These are phyloP conservation scores for Pseudocheirus occidentalis DNA, from an alignment of 2,797 vertebrate genomes.

Conservation along the genomic window DNA sequence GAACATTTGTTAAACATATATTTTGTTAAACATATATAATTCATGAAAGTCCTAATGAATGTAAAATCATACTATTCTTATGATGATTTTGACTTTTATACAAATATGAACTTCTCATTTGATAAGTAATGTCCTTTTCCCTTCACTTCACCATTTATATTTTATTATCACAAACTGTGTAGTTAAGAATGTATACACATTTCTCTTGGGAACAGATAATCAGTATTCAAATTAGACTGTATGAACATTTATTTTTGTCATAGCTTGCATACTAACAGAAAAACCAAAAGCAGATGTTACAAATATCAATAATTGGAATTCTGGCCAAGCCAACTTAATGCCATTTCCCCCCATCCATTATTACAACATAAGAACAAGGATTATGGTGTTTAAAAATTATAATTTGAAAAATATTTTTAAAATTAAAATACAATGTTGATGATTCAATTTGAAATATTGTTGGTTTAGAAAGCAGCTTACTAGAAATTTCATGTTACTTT, in stretches of 20 bases:
- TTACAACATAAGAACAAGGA: slow-evolving; percentile 53
- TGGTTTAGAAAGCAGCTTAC: slow-evolving; percentile 42
- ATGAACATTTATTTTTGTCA: slow-evolving; percentile 24
- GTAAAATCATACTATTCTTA: slow-evolving; percentile 41
- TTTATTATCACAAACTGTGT: slow-evolving; percentile 52
- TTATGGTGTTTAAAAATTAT: slow-evolving; percentile 59
- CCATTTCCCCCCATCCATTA: slow-evolving; percentile 76
- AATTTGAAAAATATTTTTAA: slow-evolving; percentile 54
- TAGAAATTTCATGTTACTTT: slow-evolving; percentile 54
- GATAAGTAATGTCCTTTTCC: slow-evolving; percentile 32
- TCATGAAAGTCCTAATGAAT: slow-evolving; percentile 45
- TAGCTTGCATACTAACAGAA: slow-evolving; percentile 71
- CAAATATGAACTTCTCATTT: slow-evolving; percentile 19
- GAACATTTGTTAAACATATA: slow-evolving; percentile 26
- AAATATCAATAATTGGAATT: slow-evolving; percentile 78
- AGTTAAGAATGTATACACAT: slow-evolving; percentile 50
- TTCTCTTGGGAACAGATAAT: slow-evolving; percentile 63
- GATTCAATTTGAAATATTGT: slow-evolving; percentile 45
- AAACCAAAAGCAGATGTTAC: slow-evolving; percentile 76
- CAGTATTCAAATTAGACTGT: slow-evolving; percentile 55
- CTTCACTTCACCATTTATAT: slow-evolving; percentile 52
- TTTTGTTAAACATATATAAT: slow-evolving; percentile 9
- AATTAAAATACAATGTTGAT: slow-evolving; percentile 50
- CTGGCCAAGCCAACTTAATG: slow-evolving; percentile 76
- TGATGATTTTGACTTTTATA: slow-evolving; percentile 37